A percentile compares a stretch with the other conserved stretches of the same genome.
Evolutionary conservation across 2,797 vertebrate species (phyloP).

Genomic region (Hirundo rustica): DNA sequence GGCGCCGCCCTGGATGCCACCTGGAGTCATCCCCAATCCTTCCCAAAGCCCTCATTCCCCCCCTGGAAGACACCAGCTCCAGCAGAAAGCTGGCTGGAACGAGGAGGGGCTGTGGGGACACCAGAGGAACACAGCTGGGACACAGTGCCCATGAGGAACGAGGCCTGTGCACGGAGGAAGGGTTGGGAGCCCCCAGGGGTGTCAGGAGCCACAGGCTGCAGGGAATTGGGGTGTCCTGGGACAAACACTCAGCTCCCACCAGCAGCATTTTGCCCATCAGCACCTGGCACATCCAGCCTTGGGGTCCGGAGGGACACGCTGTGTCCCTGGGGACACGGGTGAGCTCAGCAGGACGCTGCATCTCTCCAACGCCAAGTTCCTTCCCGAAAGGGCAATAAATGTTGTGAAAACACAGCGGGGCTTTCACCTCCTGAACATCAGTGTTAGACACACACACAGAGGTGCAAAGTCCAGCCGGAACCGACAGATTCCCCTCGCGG

Average conservation of each 20-base stretch:
- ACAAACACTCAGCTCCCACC: fast-evolving
- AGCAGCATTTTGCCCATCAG: background rate
- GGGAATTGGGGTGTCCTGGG: background rate
- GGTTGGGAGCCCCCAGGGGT: background rate
- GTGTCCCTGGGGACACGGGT: fast-evolving
- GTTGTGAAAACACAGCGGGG: background rate
- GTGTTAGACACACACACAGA: background rate
- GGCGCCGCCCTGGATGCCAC: background rate
- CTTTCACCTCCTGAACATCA: background rate
- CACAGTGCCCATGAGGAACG: fast-evolving
- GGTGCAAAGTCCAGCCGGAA: background rate
- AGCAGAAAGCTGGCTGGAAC: background rate
- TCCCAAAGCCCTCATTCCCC: background rate
- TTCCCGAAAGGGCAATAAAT: background rate
- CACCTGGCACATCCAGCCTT: background rate
- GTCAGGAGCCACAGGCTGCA: fast-evolving
- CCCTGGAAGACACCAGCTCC: background rate
- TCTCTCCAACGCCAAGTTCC: background rate
- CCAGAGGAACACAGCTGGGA: background rate
- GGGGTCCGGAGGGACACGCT: fast-evolving
- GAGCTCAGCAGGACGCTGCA: background rate
- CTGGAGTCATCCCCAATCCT: background rate
- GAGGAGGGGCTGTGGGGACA: background rate
- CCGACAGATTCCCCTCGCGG: fast-evolving
- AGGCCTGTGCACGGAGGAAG: background rate